Base-by-base conservation (phyloP, 2,888 invertebrate species). In the Cylindroiulus punctatus region DNA sequence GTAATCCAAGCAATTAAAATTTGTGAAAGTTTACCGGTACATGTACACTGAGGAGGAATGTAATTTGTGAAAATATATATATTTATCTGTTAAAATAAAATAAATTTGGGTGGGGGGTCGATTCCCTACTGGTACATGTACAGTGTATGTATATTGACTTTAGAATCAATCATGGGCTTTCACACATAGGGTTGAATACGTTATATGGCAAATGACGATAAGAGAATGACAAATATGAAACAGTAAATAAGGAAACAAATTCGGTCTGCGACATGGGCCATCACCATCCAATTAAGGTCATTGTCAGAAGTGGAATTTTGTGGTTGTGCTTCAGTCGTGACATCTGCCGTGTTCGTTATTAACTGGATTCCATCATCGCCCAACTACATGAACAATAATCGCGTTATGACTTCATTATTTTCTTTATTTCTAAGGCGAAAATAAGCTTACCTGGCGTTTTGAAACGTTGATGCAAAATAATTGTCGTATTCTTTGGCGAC, bases 241-340 rank as follows among this genome's bases (percentile, higher is more conserved):
- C 30, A 0, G 30, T 30, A 76, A 30, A 30, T 30, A 3, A 76
- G 30, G 30, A 76, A 76, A 12, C 30, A 26, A 26, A 76, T 30
- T 76, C 76, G 30, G 30, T 76, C 76, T 30, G 76, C 30, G 76
- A 30, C 30, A 76, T 12, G 22, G 1, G 76, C 76, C 26, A 76
- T 76, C 10, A 30, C 22, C 12, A 0, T 76, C 76, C 76, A 76
- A 14, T 30, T 76, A 76, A 30, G 76, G 30, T 76, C 10, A 30
- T 10, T 3, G 10, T 76, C 30, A 14, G 76, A 30, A 76, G 30
- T 76, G 22, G 30, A 30, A 76, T 76, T 76, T 22, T 22, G 76
- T 76, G 76, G 30, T 30, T 76, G 76, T 76, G 26, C 76, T 76
- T 76, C 76, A 30, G 76, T 76, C 26, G 76, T 76, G 10, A 30